Percentiles rank a stretch among this genome's conserved stretches.
phyloP scores from a whole-genome alignment of 2,797 vertebrate genomes.

The Dendrocincla fuliginosa region DNA sequence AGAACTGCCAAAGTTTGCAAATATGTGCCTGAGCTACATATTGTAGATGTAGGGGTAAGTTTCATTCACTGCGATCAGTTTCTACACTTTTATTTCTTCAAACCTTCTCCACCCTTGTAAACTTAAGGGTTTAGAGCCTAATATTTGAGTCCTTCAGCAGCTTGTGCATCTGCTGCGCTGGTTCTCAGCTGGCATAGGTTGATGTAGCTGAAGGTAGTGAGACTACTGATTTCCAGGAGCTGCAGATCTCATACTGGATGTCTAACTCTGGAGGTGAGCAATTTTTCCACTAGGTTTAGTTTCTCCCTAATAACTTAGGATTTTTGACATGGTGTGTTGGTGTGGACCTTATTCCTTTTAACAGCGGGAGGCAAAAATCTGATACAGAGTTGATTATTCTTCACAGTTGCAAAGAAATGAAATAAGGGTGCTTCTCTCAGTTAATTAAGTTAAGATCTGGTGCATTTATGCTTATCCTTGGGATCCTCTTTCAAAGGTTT shows the following conservation, averaged over 20 bases:
- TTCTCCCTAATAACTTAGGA: too few relatives aligned
- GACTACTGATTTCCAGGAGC: background rate
- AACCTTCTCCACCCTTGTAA: background rate
- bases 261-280: background rate
- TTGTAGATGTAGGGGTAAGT: background rate
- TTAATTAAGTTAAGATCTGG: background rate
- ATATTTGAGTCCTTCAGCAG: background rate
- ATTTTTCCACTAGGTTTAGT: background rate
- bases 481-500: conserved; percentile 28
- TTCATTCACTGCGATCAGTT: background rate
- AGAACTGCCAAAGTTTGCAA: conserved; percentile 56
- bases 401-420: background rate
- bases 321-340: too few relatives aligned
- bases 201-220: background rate
- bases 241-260: background rate
- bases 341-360: too few relatives aligned
- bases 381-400: too few relatives aligned
- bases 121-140: background rate
- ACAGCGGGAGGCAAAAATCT: too few relatives aligned
- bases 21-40: conserved; percentile 2
- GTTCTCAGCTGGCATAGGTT: background rate
- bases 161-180: accelerated
- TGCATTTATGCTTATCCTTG: background rate
- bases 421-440: background rate
- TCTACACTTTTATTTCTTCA: background rate